A percentile compares a stretch with the other conserved stretches of the same genome.
These are phyloP conservation scores for Cariama cristata DNA, from an alignment of 2,113 vertebrate genomes.

Conservation along the genomic window DNA sequence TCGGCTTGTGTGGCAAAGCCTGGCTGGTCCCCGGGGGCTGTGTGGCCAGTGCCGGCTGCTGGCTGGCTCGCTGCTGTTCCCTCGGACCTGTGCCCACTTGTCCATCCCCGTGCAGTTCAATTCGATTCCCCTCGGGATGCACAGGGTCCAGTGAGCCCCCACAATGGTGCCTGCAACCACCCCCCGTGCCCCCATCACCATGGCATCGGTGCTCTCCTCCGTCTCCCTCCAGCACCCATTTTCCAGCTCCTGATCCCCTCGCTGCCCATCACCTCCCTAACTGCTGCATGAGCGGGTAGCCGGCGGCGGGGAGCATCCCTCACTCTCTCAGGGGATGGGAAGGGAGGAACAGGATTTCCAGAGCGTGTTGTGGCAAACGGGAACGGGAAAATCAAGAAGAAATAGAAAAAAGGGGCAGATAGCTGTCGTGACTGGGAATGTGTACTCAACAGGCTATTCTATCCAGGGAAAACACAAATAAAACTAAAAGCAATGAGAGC, in stretches of 20 bases:
- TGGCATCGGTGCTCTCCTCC: background rate
- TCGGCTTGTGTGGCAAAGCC: background rate
- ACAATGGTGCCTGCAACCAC: background rate
- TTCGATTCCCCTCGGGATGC: fast-evolving
- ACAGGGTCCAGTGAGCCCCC: background rate
- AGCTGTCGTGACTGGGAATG: fast-evolving
- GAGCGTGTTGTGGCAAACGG: background rate
- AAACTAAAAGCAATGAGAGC: background rate
- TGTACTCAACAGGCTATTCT: too few species aligned
- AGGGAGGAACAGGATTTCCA: background rate
- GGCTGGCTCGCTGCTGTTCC: background rate
- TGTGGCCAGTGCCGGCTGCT: background rate
- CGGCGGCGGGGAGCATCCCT: background rate
- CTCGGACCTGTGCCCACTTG: too few species aligned
- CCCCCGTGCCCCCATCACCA: background rate
- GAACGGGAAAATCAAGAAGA: background rate
- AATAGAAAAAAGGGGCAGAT: background rate
- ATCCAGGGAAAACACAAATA: background rate
- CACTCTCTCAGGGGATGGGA: fast-evolving
- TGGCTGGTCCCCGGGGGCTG: background rate
- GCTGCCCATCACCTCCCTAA: background rate
- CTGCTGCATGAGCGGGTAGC: background rate
- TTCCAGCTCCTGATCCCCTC: background rate
- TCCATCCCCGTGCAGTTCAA: fast-evolving
- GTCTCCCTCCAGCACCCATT: conserved; percentile 7